phyloP scores from a whole-genome alignment of 2,797 vertebrate genomes.

The Botia almorhae region DNA sequence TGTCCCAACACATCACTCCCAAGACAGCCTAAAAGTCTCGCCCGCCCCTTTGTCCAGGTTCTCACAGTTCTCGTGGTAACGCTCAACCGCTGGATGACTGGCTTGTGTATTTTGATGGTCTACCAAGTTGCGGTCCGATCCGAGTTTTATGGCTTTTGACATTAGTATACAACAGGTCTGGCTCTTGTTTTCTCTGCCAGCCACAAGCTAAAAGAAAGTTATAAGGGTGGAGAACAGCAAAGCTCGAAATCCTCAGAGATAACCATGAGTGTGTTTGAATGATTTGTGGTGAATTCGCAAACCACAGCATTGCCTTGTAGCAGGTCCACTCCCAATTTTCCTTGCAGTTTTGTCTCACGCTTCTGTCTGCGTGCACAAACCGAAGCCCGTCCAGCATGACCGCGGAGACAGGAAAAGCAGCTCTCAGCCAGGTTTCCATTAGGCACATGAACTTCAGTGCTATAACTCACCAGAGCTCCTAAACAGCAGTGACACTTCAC shows the following conservation, averaged over 20 bases:
- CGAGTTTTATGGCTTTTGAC: conserved; percentile 30
- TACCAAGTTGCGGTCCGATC: conserved; percentile 28
- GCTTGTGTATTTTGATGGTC: conserved; percentile 28
- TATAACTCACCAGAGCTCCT: neutral
- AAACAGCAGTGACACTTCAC: neutral
- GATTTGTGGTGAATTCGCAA: conserved; percentile 29
- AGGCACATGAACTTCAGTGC: neutral
- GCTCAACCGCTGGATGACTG: conserved; percentile 16
- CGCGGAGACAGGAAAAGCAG: neutral
- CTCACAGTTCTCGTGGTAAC: conserved; percentile 18
- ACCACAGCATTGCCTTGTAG: conserved; percentile 34
- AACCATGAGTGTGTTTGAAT: conserved; percentile 36
- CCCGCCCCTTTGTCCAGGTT: conserved; percentile 17
- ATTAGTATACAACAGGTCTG: conserved; percentile 30
- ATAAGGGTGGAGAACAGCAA: conserved; percentile 33
- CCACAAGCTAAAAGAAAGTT: conserved; percentile 42
- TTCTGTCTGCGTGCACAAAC: conserved; percentile 24
- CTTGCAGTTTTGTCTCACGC: conserved; percentile 25
- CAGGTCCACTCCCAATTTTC: conserved; percentile 42
- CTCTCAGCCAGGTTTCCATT: conserved; percentile 24
- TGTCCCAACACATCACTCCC: conserved; percentile 12
- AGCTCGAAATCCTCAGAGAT: conserved; percentile 29
- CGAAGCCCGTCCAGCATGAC: conserved; percentile 11
- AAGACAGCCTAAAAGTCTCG: neutral
- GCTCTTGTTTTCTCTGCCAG: conserved; percentile 29